Conservation (phyloP, 2,797 vertebrate species). For the Anniella stebbinsi region DNA sequence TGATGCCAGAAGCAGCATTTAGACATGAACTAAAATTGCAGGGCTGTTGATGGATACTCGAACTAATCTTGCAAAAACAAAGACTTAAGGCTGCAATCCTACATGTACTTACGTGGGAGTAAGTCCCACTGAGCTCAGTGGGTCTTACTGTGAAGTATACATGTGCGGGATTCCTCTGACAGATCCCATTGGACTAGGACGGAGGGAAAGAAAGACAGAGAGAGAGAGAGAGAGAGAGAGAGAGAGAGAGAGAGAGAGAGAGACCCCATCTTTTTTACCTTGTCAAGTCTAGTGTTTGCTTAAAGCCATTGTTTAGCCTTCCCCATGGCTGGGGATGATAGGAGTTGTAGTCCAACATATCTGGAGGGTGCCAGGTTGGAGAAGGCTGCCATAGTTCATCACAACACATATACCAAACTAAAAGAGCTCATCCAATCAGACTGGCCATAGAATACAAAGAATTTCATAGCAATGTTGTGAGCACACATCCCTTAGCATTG, state of each 20-base stretch:
- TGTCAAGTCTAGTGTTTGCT: not conserved
- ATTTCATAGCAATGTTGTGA: not conserved
- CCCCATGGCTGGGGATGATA: no score
- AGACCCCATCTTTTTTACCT: not conserved
- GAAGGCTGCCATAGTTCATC: no score
- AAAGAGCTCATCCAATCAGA: not conserved
- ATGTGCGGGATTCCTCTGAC: not conserved
- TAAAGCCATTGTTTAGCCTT: not conserved
- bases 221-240: not conserved
- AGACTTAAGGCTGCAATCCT: not conserved
- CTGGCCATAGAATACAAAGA: not conserved
- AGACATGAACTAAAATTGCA: not conserved
- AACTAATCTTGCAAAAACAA: not conserved
- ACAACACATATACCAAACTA: not conserved
- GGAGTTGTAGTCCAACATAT: no score
- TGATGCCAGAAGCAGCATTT: not conserved
- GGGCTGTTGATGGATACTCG: not conserved
- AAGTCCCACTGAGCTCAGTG: no score
- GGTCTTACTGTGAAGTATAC: not conserved
- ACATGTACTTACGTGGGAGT: not conserved
- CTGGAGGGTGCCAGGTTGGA: no score
- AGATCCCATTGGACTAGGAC: not conserved
- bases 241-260: not conserved
- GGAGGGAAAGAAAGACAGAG: no score
- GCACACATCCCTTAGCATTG: not conserved